Evolutionary conservation across 2,888 invertebrate genomes (phyloP).

Genomic region (Hemistola chrysoprasaria): DNA sequence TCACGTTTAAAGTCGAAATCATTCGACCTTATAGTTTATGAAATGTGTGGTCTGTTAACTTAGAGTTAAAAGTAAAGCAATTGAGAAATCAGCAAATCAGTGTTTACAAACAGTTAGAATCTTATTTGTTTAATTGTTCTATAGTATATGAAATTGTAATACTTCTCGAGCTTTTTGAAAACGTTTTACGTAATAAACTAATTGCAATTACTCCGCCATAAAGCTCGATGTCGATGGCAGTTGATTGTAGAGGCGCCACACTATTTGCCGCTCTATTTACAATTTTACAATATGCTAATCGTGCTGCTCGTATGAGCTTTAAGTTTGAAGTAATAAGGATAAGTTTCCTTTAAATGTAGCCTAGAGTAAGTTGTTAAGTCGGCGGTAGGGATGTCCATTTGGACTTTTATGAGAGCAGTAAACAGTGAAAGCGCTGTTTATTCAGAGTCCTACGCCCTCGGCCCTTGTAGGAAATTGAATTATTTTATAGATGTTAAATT

Average conservation of each 20-base stretch:
- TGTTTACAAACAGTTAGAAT: conserved; percentile 38
- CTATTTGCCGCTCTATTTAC: conserved; percentile 36
- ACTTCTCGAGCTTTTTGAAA: conserved; percentile 21
- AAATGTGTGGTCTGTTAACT: no score
- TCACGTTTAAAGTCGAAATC: no score
- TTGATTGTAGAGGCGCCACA: conserved; percentile 29
- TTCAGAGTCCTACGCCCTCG: conserved; percentile 21
- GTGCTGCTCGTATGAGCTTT: conserved; percentile 1
- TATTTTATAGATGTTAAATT: conserved; percentile 2
- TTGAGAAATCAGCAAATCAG: conserved; percentile 30
- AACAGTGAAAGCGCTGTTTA: conserved; percentile 27
- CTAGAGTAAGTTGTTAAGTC: conserved; percentile 13
- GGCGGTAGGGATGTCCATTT: conserved; percentile 34
- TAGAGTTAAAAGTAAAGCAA: conserved; percentile 17
- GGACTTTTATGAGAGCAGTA: conserved; percentile 31
- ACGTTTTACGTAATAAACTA: conserved; percentile 30
- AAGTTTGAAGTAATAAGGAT: conserved; percentile 1
- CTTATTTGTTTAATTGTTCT: conserved; percentile 33
- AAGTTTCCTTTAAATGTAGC: conserved; percentile 13
- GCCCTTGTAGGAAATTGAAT: conserved; percentile 15
- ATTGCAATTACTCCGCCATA: conserved; percentile 27
- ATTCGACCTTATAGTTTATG: no score
- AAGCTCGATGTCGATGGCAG: conserved; percentile 34
- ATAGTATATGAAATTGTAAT: conserved; percentile 32
- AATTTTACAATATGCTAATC: conserved; percentile 10